Evolutionary conservation across 2,888 invertebrate genomes (phyloP).

Genomic region (Hydrotaea cyrtoneurina): DNA sequence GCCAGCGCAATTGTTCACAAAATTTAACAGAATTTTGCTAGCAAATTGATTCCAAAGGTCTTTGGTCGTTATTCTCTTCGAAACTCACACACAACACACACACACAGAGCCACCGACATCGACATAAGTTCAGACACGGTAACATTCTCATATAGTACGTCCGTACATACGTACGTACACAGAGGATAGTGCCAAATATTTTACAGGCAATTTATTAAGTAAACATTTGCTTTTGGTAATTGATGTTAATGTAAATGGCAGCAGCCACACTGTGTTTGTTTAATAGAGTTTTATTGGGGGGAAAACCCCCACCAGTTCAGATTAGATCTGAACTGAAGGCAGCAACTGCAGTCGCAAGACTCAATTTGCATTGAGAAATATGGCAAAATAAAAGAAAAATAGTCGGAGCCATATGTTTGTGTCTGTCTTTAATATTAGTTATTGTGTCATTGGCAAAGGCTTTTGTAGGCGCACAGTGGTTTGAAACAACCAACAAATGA

Average conservation of each 20-base stretch:
- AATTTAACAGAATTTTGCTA: slow-evolving; percentile 53
- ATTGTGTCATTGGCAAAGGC: too few species aligned
- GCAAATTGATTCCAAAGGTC: slow-evolving; percentile 52
- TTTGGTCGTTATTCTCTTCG: not conserved
- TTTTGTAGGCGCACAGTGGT: too few species aligned
- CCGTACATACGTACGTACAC: too few species aligned
- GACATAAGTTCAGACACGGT: not conserved
- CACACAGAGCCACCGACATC: too few species aligned
- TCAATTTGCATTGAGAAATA: not conserved
- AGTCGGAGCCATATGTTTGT: too few species aligned
- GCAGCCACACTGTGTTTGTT: slow-evolving; percentile 24
- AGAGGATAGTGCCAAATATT: slow-evolving; percentile 51
- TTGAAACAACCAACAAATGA: too few species aligned
- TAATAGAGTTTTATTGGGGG: slow-evolving; percentile 46
- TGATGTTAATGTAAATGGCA: slow-evolving; percentile 60
- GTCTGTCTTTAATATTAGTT: too few species aligned
- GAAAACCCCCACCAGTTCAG: not conserved
- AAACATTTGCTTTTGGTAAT: slow-evolving; percentile 63
- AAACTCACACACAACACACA: too few species aligned
- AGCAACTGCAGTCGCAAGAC: not conserved
- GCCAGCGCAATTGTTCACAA: slow-evolving; percentile 7
- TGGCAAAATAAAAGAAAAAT: too few species aligned
- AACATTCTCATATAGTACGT: not conserved
- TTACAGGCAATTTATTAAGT: slow-evolving; percentile 66
- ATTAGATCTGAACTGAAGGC: not conserved